phyloP scores from a whole-genome alignment of 2,113 vertebrate species.

The Lepisosteus oculatus region DNA sequence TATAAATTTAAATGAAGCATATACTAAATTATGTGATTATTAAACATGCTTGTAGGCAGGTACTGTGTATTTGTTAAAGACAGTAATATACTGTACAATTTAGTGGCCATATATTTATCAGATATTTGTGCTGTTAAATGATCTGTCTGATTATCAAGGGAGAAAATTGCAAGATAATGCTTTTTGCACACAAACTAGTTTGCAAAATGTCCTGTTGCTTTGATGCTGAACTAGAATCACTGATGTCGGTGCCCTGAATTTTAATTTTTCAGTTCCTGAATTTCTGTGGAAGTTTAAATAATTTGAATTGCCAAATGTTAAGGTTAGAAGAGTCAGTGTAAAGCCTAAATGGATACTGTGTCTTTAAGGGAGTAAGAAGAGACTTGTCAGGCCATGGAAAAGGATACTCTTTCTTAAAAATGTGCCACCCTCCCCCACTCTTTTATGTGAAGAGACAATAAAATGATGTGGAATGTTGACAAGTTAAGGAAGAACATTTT shows the following conservation, averaged over 20 bases:
- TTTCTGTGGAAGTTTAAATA: too few relatives aligned
- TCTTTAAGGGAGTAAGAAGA: background rate
- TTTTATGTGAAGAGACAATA: conserved; percentile 72
- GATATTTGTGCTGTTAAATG: conserved; percentile 39
- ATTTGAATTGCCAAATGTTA: too few relatives aligned
- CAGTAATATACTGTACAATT: conserved; percentile 40
- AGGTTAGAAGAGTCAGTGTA: background rate
- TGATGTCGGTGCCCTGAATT: conserved; percentile 6
- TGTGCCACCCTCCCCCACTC: conserved; percentile 51
- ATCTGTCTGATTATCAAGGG: conserved; percentile 30
- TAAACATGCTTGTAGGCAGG: conserved; percentile 43
- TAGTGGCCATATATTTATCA: conserved; percentile 41
- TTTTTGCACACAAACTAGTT: background rate
- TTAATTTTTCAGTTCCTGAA: too few relatives aligned
- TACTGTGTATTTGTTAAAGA: conserved; percentile 42
- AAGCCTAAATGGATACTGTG: conserved; percentile 16
- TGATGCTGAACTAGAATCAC: background rate
- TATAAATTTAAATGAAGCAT: conserved; percentile 31
- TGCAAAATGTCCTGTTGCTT: conserved; percentile 1
- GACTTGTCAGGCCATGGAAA: conserved; percentile 56
- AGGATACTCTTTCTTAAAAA: conserved; percentile 63
- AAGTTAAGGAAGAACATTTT: conserved; percentile 69
- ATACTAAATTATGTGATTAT: conserved; percentile 38
- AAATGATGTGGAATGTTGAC: conserved; percentile 71
- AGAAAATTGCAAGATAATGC: conserved; percentile 25